These are phyloP conservation scores for Stichopus horrens DNA, from an alignment of 53 echinoderm and acorn worm genomes.

Conservation along the genomic window DNA sequence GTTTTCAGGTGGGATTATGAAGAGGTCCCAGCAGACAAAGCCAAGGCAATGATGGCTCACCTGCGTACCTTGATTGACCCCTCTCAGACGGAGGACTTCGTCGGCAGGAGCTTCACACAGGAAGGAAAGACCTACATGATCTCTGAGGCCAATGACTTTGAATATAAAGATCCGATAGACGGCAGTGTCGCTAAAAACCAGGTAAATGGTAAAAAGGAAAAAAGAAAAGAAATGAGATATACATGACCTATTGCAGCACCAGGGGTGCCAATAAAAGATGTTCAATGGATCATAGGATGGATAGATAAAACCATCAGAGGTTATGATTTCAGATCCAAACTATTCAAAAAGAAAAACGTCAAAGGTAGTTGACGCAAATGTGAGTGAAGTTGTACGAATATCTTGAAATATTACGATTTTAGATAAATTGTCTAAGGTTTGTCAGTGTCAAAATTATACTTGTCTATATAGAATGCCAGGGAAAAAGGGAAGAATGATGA, in stretches of 20 bases:
- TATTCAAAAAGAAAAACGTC: too few relatives aligned
- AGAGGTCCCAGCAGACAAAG: slow-evolving; percentile 78
- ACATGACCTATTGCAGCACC: background rate
- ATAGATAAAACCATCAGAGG: too few relatives aligned
- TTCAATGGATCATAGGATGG: too few relatives aligned
- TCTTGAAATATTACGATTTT: too few relatives aligned
- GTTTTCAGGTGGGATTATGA: slow-evolving; percentile 83
- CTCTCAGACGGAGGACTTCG: slow-evolving; percentile 58
- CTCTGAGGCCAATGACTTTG: slow-evolving; percentile 83
- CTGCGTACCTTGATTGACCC: slow-evolving; percentile 72
- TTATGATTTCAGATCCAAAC: too few relatives aligned
- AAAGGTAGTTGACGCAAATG: too few relatives aligned
- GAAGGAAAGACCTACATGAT: slow-evolving; percentile 80
- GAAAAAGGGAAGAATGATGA: too few relatives aligned
- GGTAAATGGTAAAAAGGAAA: slow-evolving; percentile 30
- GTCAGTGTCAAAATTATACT: too few relatives aligned
- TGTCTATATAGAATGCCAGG: too few relatives aligned
- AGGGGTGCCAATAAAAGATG: too few relatives aligned
- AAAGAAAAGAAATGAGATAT: background rate
- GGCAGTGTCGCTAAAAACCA: slow-evolving; percentile 82
- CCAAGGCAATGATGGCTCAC: slow-evolving; percentile 85
- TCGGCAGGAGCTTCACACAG: slow-evolving; percentile 66
- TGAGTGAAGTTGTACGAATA: too few relatives aligned
- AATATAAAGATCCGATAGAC: slow-evolving; percentile 92
- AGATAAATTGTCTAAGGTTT: too few relatives aligned